phyloP scores from a whole-genome alignment of 2,888 invertebrate genomes.

The Hyalella azteca region DNA sequence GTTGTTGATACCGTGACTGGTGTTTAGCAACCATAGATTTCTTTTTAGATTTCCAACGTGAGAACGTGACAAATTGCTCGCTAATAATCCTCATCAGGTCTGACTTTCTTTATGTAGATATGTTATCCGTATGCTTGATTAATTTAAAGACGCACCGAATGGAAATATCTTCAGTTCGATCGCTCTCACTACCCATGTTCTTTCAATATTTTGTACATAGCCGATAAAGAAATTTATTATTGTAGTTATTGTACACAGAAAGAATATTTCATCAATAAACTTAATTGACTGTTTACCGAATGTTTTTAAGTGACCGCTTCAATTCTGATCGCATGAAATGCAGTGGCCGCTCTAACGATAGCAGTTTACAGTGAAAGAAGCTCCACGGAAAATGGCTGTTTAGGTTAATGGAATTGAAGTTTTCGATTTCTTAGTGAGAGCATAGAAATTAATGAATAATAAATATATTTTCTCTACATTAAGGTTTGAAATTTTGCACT shows the following conservation, averaged over 20 bases:
- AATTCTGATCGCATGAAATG: no score
- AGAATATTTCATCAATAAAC: conserved; percentile 13
- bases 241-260: background rate
- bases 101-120: conserved; percentile 18
- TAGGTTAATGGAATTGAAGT: background rate
- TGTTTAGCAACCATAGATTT: no score
- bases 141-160: background rate
- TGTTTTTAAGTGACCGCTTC: background rate
- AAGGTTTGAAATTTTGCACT: conserved; percentile 27
- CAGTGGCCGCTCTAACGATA: no score
- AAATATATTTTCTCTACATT: conserved; percentile 6
- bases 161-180: conserved; percentile 30
- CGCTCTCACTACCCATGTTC: conserved; percentile 34
- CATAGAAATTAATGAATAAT: background rate
- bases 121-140: background rate
- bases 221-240: conserved; percentile 16
- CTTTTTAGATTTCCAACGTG: no score
- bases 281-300: no score
- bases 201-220: conserved; percentile 30
- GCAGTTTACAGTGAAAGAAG: no score
- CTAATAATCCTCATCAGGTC: no score
- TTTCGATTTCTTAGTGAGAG: background rate
- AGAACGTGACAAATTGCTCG: no score
- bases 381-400: no score
- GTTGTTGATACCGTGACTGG: no score